phyloP scores from a whole-genome alignment of 2,113 vertebrate species.

The Furnarius figulus region DNA sequence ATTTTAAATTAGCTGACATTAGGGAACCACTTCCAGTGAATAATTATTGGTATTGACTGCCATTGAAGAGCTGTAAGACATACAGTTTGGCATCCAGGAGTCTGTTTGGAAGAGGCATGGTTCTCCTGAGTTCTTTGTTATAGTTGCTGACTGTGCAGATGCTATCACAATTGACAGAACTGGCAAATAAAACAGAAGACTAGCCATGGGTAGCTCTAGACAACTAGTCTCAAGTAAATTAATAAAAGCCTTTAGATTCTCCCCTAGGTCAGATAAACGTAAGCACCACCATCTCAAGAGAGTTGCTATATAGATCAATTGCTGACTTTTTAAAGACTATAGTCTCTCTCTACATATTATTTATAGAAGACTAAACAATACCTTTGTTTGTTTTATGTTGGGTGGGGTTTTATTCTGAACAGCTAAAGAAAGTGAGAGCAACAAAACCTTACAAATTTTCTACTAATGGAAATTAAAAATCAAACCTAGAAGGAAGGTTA shows the following conservation, averaged over 20 bases:
- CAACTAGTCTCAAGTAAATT: neutral
- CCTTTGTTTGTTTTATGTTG: neutral
- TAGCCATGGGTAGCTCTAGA: neutral
- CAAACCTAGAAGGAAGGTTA: neutral
- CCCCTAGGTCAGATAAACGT: neutral
- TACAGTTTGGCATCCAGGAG: neutral
- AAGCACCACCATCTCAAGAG: neutral
- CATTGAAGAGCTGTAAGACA: neutral
- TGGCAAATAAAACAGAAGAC: neutral
- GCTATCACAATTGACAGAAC: neutral
- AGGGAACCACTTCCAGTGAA: neutral
- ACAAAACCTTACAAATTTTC: neutral
- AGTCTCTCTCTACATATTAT: neutral
- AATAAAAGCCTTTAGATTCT: neutral
- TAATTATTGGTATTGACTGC: neutral
- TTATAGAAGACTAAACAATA: neutral
- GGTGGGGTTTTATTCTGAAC: neutral
- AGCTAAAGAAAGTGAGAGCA: neutral
- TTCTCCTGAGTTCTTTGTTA: neutral
- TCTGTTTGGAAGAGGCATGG: neutral
- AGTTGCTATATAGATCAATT: neutral
- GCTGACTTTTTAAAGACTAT: neutral
- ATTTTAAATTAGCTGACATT: neutral
- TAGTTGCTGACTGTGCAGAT: neutral
- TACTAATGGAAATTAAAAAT: neutral